Conservation (phyloP, 2,113 vertebrate species). For the Centropus bengalensis region DNA sequence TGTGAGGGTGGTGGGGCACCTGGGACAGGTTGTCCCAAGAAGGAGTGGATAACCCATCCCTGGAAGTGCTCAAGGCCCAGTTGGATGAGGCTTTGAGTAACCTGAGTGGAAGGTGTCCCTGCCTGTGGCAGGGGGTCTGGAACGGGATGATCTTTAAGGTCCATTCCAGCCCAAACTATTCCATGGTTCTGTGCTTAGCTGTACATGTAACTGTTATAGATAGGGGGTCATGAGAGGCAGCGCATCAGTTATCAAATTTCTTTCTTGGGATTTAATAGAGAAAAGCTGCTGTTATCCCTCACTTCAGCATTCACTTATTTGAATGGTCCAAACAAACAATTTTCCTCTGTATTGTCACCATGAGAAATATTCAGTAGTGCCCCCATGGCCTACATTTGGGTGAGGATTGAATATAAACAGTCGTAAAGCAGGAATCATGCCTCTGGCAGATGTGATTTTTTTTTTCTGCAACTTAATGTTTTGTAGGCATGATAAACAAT, state of each 20-base stretch:
- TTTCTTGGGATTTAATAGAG: background rate
- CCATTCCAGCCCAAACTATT: too few relatives aligned
- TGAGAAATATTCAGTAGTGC: background rate
- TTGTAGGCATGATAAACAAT: background rate
- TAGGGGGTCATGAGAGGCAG: background rate
- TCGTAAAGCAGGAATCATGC: background rate
- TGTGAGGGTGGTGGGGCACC: too few relatives aligned
- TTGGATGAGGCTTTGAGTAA: too few relatives aligned
- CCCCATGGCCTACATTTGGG: background rate
- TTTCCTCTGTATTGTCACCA: background rate
- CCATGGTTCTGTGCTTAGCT: background rate
- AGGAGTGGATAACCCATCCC: too few relatives aligned
- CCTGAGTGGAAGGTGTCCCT: too few relatives aligned
- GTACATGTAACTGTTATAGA: background rate
- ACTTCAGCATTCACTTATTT: background rate
- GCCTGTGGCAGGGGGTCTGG: too few relatives aligned
- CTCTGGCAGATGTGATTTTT: slow-evolving; percentile 12
- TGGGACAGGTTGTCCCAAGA: too few relatives aligned
- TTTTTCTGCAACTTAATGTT: background rate
- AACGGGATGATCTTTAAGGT: too few relatives aligned
- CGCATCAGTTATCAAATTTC: background rate
- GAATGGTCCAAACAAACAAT: background rate
- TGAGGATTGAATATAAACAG: background rate
- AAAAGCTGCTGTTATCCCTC: background rate
- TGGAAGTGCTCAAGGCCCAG: too few relatives aligned